Base-by-base conservation (phyloP, 2,888 invertebrate species). In the Liodrosophila aerea region DNA sequence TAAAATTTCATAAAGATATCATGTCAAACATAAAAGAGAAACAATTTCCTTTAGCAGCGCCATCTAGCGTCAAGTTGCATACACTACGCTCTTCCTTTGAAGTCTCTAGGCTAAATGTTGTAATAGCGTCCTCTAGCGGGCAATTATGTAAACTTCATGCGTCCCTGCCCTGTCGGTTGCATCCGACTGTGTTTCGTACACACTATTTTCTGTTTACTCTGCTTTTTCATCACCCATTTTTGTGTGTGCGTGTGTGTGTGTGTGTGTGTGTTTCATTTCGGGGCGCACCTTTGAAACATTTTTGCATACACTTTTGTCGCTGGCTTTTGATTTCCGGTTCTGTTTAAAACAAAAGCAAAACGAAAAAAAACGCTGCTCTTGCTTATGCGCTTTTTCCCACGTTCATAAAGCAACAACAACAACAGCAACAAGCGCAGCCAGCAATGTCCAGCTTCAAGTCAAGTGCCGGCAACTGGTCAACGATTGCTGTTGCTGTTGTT, bases 331-430 rank as follows among this genome's bases (percentile, higher is more conserved):
- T 83, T 81, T 74, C 76, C 76, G 75, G 70, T 82, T 84, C 69
- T 70, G 41, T 63, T 53, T 37, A 37, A 52, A 52, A 52, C 52
- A 44, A 52, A 52, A 52, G 41, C 27, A 54, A 15, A 44, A 44
- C 22, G 2, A 22, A 22, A 22, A 22, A 22, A 22, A 2, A 22
- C 22, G 2, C 22, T 4, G 22, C 22, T 22, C 5, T 4, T 22
- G 22, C 52, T 62, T 53, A 60, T 62, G 72, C 77, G 64, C 70
- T 62, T 75, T 83, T 83, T 85, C 85, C 80, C 83, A 83, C 83
- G 83, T 77, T 82, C 66, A 76, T 76, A 81, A 77, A 62, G 56
- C 65, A 33, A 36, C 59, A 62, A 18, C 41, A 56, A 41, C 49
- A 52, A 33, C 52, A 53, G 43, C 46, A 52, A 37, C 13, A 47